Percentiles rank a stretch among this genome's conserved stretches.
phyloP scores from a whole-genome alignment of 2,113 vertebrate species.

The Dasyornis broadbenti region DNA sequence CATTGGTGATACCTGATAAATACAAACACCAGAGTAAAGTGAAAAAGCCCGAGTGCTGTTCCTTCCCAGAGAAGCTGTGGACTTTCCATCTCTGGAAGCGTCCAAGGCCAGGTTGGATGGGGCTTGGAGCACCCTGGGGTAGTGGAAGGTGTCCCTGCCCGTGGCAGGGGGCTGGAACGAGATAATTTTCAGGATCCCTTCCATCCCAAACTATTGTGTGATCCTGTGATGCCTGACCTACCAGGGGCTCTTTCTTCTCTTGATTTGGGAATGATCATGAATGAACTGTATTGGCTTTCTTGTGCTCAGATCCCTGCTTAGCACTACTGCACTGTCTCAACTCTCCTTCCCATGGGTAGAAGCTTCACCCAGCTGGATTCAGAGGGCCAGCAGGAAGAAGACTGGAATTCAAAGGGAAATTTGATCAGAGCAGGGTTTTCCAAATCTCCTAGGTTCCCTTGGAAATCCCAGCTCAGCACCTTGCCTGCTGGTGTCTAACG shows the following conservation, averaged over 20 bases:
- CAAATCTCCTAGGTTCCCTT: not conserved
- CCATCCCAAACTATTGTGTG: not conserved
- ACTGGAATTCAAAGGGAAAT: not conserved
- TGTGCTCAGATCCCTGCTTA: not conserved
- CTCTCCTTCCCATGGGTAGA: not conserved
- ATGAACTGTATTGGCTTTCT: not conserved
- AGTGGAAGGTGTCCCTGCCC: not conserved
- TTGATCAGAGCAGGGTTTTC: not conserved
- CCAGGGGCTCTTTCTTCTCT: not conserved
- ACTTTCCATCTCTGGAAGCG: not conserved
- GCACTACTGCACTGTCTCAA: not conserved
- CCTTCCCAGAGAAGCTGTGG: not conserved
- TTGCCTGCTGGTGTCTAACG: not conserved
- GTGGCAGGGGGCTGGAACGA: not conserved
- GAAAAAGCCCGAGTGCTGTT: not conserved
- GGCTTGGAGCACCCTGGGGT: not conserved
- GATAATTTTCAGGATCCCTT: not conserved
- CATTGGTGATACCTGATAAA: not conserved
- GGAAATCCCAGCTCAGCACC: conserved; percentile 6
- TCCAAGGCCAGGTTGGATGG: accelerated
- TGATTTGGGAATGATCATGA: not conserved
- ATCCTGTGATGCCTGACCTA: not conserved
- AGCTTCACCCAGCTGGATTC: not conserved
- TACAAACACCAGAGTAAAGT: not conserved
- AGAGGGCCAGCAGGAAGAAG: not conserved